Conservation (phyloP, 2,113 vertebrate species). For the Aptenodytes patagonicus region DNA sequence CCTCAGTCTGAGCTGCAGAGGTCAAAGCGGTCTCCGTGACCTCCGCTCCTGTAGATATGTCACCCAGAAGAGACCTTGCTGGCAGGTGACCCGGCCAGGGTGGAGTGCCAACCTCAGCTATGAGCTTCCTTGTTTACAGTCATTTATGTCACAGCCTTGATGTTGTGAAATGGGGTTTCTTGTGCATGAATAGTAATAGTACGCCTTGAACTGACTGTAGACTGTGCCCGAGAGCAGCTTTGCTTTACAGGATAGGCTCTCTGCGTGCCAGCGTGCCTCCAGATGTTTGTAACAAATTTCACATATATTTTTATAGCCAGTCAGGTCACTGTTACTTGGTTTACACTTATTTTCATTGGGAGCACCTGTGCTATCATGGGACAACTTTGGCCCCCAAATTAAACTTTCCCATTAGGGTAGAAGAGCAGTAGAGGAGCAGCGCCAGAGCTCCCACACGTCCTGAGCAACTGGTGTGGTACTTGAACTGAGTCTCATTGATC, state of each 20-base stretch:
- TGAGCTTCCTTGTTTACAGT: neutral
- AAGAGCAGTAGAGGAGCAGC: neutral
- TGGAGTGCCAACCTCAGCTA: neutral
- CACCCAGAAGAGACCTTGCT: neutral
- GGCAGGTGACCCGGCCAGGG: neutral
- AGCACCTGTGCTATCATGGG: neutral
- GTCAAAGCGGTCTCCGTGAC: neutral
- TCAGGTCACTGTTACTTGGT: neutral
- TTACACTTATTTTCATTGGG: neutral
- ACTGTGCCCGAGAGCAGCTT: neutral
- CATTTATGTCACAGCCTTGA: neutral
- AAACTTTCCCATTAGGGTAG: neutral
- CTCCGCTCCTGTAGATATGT: neutral
- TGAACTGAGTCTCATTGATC: neutral
- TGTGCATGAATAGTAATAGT: neutral
- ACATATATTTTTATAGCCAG: neutral
- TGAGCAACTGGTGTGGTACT: fast-evolving
- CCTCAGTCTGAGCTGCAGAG: neutral
- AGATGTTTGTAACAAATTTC: neutral
- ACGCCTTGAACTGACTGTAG: neutral
- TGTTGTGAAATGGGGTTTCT: neutral
- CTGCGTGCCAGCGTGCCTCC: neutral
- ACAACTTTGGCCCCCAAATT: neutral
- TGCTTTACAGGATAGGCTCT: neutral
- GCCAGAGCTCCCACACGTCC: neutral